Evolutionary conservation across 1,140 invertebrate genomes (phyloP).

Genomic region (Micrasema minimum): DNA sequence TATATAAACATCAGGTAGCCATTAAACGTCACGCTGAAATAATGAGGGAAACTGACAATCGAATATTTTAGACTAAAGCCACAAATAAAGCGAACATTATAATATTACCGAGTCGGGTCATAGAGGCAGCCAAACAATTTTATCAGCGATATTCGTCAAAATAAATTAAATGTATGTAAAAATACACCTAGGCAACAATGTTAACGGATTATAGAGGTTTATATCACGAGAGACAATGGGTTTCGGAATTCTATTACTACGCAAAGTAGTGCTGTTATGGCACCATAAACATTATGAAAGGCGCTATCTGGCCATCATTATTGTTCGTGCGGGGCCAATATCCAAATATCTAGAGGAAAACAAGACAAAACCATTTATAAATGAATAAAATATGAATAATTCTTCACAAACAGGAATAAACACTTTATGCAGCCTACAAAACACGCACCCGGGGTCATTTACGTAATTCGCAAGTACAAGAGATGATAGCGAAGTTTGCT

Average conservation of each 20-base stretch:
- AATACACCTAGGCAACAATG: neutral
- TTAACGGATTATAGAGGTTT: no score
- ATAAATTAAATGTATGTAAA: constrained; percentile 4
- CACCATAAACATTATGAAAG: no score
- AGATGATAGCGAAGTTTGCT: constrained; percentile 17
- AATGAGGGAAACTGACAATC: constrained; percentile 11
- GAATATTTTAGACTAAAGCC: constrained; percentile 1
- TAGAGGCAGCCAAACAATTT: neutral
- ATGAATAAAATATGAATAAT: no score
- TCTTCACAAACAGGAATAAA: no score
- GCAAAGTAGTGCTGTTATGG: neutral
- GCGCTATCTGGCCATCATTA: no score
- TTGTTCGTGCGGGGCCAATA: no score
- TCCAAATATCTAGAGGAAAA: no score
- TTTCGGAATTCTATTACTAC: neutral
- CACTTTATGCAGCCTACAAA: neutral
- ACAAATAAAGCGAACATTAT: neutral
- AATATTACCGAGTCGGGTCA: neutral
- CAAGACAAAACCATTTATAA: no score
- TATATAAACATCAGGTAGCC: neutral
- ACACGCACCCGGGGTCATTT: neutral
- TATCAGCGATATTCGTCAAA: constrained; percentile 3
- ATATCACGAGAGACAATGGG: constrained; percentile 10
- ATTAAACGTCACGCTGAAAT: neutral
- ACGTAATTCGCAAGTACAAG: constrained; percentile 6